Percentiles rank a stretch among this genome's conserved stretches.
Evolutionary conservation across 2,797 vertebrate genomes (phyloP).

Genomic region (Amniataba percoides): DNA sequence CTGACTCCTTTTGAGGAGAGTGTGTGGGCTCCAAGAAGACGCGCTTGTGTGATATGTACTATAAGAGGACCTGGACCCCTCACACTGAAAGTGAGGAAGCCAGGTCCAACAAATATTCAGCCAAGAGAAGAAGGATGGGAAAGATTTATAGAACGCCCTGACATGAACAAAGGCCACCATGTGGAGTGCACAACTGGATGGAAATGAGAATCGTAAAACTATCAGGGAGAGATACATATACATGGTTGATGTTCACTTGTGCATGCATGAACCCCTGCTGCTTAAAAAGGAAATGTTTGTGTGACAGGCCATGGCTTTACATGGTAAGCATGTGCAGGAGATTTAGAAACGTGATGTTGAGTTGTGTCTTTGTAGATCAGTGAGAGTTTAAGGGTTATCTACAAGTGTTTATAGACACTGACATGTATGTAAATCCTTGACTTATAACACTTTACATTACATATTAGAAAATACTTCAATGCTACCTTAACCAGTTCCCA

Average conservation of each 20-base stretch:
- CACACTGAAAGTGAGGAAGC: slow-evolving; percentile 6
- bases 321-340: slow-evolving; percentile 30
- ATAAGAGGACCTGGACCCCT: slow-evolving; percentile 4
- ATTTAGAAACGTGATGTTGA: slow-evolving; percentile 14
- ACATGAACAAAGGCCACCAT: slow-evolving; percentile 47
- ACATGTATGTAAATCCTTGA: not conserved
- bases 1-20: slow-evolving; percentile 21
- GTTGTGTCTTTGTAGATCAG: slow-evolving; percentile 4
- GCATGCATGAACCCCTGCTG: slow-evolving; percentile 8
- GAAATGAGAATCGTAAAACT: slow-evolving; percentile 48
- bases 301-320: slow-evolving; percentile 20
- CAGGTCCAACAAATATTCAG: slow-evolving; percentile 40
- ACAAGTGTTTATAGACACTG: slow-evolving; percentile 18
- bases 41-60: slow-evolving; percentile 3
- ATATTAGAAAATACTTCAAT: slow-evolving; percentile 5
- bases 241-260: slow-evolving; percentile 33
- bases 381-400: slow-evolving; percentile 18
- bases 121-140: slow-evolving; percentile 20
- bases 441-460: not conserved
- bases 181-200: slow-evolving; percentile 26
- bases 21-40: not conserved
- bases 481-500: not conserved
- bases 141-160: slow-evolving; percentile 47
- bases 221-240: slow-evolving; percentile 34
- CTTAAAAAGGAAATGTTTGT: slow-evolving; percentile 58